phyloP scores from a whole-genome alignment of 2,888 invertebrate genomes.

The Laspeyria flexula region DNA sequence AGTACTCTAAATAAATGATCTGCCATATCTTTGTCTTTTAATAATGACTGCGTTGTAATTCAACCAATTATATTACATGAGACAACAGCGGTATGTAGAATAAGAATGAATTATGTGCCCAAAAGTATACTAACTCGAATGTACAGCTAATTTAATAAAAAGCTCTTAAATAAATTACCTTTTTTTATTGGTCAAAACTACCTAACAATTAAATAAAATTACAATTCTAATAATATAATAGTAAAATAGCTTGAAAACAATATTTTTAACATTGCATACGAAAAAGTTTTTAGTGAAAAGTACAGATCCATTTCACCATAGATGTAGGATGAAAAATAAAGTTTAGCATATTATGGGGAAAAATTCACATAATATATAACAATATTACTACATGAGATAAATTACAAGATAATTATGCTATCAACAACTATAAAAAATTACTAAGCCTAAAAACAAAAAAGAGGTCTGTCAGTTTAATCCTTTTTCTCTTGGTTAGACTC shows the following conservation, averaged over 20 bases:
- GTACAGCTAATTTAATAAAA: conserved; percentile 87
- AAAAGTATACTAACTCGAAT: conserved; percentile 86
- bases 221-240: conserved; percentile 15
- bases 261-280: neutral
- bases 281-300: neutral
- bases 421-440: conserved; percentile 19
- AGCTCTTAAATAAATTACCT: conserved; percentile 74
- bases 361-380: conserved; percentile 13
- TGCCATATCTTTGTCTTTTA: conserved; percentile 85
- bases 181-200: conserved; percentile 42
- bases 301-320: neutral
- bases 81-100: conserved; percentile 76
- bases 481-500: conserved; percentile 64
- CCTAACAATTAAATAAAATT: conserved; percentile 14
- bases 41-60: conserved; percentile 80
- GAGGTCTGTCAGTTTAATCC: conserved; percentile 37
- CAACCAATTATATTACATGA: conserved; percentile 72
- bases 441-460: conserved; percentile 22
- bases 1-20: conserved; percentile 85
- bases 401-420: conserved; percentile 28
- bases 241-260: conserved; percentile 6
- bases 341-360: neutral
- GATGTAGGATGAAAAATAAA: neutral
- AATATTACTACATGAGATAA: conserved; percentile 29
- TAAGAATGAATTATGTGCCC: conserved; percentile 85